Base-by-base conservation (phyloP, 2,797 vertebrate genomes). In the Hozukius guyotensis region DNA sequence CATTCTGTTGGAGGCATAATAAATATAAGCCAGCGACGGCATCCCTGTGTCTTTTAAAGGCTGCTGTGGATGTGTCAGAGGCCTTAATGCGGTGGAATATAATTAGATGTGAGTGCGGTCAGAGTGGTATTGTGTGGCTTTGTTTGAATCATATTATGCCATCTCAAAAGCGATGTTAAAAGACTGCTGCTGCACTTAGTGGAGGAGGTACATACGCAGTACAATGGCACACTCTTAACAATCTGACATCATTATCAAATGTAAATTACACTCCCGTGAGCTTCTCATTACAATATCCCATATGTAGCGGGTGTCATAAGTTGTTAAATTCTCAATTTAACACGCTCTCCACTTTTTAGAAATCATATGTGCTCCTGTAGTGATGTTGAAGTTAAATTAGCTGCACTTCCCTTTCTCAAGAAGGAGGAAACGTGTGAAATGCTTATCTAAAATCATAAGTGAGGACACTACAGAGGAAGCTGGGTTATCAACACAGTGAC, bases 181-280 rank as follows among this genome's bases (percentile, higher is more conserved):
- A 84, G 68, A 72, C 57, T 65, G 71, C 73, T 27, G 77, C 62
- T 73, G 66, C 65, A 82, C 81, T 80, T 75, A 74, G 83, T 78
- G 83, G 75, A 89, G 76, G 83, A 88, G 83, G 81, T 56, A 34
- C 75, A 73, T 29, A 49, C 0, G 31, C 70, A 55, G 60, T 31
- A 82, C 84, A 87, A 75, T 75, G 71, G 63, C 75, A 82, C 81
- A 77, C 74, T 79, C 71, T 74, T 76, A 80, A 84, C 72, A 81
- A 73, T 75, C 67, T 81, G 70, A 92, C 84, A 89, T 84, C 72
- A 86, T 90, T 88, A 90, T 85, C 72, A 75, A 83, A 93, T 90
- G 88, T 90, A 91, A 93, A 94, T 92, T 81, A 83, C 67, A 75
- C 75, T 85, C 79, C 87, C 62, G 85, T 78, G 79, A 87, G 85